phyloP scores from a whole-genome alignment of 2,888 invertebrate genomes.

The Laspeyria flexula region DNA sequence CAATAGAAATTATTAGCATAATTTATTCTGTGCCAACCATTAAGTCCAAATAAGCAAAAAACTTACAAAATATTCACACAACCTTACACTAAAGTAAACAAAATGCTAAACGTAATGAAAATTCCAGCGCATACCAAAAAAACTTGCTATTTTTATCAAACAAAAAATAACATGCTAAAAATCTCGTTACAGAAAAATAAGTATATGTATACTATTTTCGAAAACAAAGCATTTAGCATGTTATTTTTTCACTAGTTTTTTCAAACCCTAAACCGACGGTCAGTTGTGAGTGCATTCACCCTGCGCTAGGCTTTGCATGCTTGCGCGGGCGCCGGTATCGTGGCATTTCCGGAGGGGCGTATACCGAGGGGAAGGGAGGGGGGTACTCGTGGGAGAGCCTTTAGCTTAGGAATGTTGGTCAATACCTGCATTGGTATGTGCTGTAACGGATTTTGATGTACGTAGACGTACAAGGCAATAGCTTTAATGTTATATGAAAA shows the following conservation, averaged over 20 bases:
- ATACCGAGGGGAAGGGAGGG: constrained; percentile 32
- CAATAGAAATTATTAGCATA: no score
- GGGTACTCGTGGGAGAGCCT: constrained; percentile 61
- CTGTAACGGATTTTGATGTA: constrained; percentile 51
- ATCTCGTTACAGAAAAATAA: not conserved
- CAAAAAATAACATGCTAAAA: constrained; percentile 1
- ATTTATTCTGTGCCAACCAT: no score
- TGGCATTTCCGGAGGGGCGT: constrained; percentile 62
- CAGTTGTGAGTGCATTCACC: constrained; percentile 61
- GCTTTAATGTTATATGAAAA: no score
- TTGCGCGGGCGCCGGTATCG: constrained; percentile 65
- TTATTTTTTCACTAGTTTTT: constrained; percentile 2
- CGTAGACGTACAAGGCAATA: not conserved
- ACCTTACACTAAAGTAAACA: no score
- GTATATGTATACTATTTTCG: no score
- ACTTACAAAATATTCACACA: no score
- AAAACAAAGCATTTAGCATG: no score
- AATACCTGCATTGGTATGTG: constrained; percentile 55
- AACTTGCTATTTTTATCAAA: not conserved
- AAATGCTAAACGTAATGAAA: not conserved
- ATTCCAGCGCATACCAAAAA: not conserved
- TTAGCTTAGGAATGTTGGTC: constrained; percentile 63
- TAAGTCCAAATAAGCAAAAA: no score
- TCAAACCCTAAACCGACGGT: constrained; percentile 44
- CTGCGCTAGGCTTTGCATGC: constrained; percentile 68